A percentile compares a stretch with the other conserved stretches of the same genome.
These are phyloP conservation scores for Ahaetulla prasina DNA, from an alignment of 2,113 vertebrate genomes.

Conservation along the genomic window DNA sequence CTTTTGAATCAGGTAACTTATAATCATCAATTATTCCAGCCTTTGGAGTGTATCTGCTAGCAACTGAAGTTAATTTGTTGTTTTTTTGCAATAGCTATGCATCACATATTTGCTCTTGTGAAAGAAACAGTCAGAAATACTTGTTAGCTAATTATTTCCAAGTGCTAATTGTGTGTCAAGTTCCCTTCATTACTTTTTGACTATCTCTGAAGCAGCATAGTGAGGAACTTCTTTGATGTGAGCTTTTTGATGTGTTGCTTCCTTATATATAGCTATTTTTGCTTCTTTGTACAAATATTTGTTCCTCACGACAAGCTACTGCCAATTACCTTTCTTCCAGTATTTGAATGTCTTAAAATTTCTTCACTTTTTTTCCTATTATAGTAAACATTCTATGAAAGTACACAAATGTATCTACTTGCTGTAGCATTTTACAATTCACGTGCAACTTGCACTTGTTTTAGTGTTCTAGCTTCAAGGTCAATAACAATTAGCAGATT, in stretches of 20 bases:
- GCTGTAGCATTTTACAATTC: not conserved
- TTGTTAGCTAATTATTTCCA: not conserved
- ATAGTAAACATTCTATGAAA: not conserved
- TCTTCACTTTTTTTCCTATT: not conserved
- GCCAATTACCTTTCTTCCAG: not conserved
- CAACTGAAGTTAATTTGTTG: slow-evolving; percentile 38
- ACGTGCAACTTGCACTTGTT: not conserved
- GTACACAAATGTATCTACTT: not conserved
- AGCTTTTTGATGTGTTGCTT: not conserved
- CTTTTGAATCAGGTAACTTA: slow-evolving; percentile 48
- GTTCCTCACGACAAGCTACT: not conserved
- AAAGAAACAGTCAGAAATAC: not conserved
- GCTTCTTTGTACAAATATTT: not conserved
- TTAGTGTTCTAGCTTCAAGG: not conserved
- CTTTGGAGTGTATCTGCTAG: slow-evolving; percentile 46
- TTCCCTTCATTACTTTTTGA: not conserved
- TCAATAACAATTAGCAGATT: not conserved
- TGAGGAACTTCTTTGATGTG: not conserved
- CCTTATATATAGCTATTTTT: not conserved
- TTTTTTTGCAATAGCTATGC: not conserved
- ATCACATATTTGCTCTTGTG: not conserved
- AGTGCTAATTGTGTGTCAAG: not conserved
- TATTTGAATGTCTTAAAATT: not conserved
- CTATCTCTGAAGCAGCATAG: not conserved
- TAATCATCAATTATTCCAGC: slow-evolving; percentile 46